Evolutionary conservation across 2,797 vertebrate species (phyloP).

Genomic region (Amblyraja radiata): DNA sequence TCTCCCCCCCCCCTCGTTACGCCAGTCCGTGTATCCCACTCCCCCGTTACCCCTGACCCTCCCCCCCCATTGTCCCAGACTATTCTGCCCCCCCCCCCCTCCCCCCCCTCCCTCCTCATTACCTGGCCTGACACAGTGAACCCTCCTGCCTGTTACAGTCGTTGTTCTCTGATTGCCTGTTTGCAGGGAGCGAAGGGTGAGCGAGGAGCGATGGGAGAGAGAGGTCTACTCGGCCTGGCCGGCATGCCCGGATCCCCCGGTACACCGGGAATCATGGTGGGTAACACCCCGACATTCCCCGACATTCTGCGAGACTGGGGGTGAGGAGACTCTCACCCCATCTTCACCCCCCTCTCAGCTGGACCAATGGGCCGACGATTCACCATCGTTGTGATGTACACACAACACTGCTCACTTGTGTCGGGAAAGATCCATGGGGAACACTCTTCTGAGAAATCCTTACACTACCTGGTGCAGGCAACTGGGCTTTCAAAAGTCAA

Average conservation of each 20-base stretch:
- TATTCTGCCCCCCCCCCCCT: too few relatives aligned
- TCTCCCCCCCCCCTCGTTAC: too few relatives aligned
- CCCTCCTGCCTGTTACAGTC: background rate
- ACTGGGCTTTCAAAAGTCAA: background rate
- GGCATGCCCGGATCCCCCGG: constrained; percentile 78
- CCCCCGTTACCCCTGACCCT: too few relatives aligned
- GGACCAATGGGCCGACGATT: too few relatives aligned
- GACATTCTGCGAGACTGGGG: too few relatives aligned
- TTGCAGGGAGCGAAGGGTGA: constrained; percentile 80
- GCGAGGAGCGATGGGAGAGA: constrained; percentile 73
- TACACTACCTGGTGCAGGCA: background rate
- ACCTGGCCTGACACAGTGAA: too few relatives aligned
- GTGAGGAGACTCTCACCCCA: background rate
- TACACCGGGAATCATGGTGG: constrained; percentile 77
- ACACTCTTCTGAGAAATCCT: background rate
- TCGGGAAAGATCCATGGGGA: too few relatives aligned
- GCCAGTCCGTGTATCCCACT: too few relatives aligned
- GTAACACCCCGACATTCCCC: constrained; percentile 41
- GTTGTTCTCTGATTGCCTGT: rapidly evolving
- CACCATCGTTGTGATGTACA: too few relatives aligned
- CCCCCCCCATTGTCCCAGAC: too few relatives aligned
- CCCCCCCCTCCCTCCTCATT: too few relatives aligned
- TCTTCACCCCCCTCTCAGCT: too few relatives aligned
- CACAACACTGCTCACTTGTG: background rate
- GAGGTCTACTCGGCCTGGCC: constrained; percentile 73